Percentiles rank a stretch among this genome's conserved stretches.
These are phyloP conservation scores for Ctena decussata DNA, from an alignment of 2,888 invertebrate species.

Conservation along the genomic window DNA sequence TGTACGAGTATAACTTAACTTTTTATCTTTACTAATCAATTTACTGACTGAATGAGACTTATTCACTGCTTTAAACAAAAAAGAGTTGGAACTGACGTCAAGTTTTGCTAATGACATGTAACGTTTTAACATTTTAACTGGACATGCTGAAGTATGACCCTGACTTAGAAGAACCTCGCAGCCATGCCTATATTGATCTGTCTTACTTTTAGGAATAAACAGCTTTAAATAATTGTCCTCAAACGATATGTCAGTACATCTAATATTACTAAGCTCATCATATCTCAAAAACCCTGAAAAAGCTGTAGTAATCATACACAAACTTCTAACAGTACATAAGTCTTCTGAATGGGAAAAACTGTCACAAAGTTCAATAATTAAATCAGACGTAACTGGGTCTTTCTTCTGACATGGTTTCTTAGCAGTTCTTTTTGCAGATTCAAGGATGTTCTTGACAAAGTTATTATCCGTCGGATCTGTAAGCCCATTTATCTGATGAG, in stretches of 20 bases:
- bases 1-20: constrained; percentile 31
- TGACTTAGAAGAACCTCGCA: constrained; percentile 16
- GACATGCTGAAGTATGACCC: constrained; percentile 35
- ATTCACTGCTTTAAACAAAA: constrained; percentile 33
- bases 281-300: constrained; percentile 23
- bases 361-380: constrained; percentile 32
- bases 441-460: constrained; percentile 18
- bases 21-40: constrained; percentile 12
- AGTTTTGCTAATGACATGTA: constrained; percentile 19
- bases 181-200: constrained; percentile 27
- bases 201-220: constrained; percentile 28
- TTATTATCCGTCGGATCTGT: constrained; percentile 40
- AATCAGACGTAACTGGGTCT: constrained; percentile 32
- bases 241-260: constrained; percentile 23
- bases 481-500: constrained; percentile 17
- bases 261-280: constrained; percentile 18
- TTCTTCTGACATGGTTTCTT: constrained; percentile 38
- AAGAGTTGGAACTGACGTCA: constrained; percentile 11
- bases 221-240: constrained; percentile 21
- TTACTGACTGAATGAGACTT: not conserved
- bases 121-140: constrained; percentile 20
- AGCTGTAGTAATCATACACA: constrained; percentile 5
- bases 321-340: constrained; percentile 14
- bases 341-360: not conserved
- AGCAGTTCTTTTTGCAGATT: constrained; percentile 34